phyloP scores from a whole-genome alignment of 2,113 vertebrate genomes.

The Eulemur macaco region DNA sequence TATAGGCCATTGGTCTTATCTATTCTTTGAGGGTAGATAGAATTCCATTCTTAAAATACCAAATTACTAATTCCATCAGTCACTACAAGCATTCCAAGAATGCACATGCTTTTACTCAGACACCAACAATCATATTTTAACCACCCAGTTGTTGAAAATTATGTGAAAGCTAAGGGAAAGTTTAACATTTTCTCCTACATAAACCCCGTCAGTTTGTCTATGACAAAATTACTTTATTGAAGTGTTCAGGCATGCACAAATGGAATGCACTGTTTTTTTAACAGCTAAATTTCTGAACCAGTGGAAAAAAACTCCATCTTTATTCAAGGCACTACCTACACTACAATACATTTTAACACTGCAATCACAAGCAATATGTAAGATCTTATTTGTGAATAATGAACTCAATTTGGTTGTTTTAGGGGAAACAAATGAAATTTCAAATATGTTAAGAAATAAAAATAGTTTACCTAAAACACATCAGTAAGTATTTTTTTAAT shows the following conservation, averaged over 20 bases:
- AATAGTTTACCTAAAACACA: not conserved
- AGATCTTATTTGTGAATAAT: conserved; percentile 28
- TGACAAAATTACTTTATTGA: conserved; percentile 58
- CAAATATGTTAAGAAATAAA: conserved; percentile 54
- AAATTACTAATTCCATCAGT: conserved; percentile 84
- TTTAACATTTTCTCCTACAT: conserved; percentile 80
- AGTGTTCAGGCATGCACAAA: conserved; percentile 51
- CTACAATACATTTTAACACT: not conserved
- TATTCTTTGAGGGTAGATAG: conserved; percentile 69
- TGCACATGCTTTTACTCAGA: conserved; percentile 82
- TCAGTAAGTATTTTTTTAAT: not conserved
- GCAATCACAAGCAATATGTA: not conserved
- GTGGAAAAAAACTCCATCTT: conserved; percentile 14
- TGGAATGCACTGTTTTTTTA: conserved; percentile 66
- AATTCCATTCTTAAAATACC: conserved; percentile 83
- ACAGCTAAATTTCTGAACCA: conserved; percentile 41
- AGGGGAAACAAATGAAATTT: conserved; percentile 38
- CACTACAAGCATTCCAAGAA: conserved; percentile 88
- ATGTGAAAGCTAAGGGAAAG: conserved; percentile 84
- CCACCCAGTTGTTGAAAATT: conserved; percentile 82
- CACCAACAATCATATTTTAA: conserved; percentile 77
- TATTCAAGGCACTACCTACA: conserved; percentile 25
- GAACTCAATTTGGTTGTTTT: not conserved
- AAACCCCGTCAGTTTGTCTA: conserved; percentile 44
- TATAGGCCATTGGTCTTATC: conserved; percentile 55